Base-by-base conservation (phyloP, 1,140 invertebrate genomes). In the Steinernema khuongi region DNA sequence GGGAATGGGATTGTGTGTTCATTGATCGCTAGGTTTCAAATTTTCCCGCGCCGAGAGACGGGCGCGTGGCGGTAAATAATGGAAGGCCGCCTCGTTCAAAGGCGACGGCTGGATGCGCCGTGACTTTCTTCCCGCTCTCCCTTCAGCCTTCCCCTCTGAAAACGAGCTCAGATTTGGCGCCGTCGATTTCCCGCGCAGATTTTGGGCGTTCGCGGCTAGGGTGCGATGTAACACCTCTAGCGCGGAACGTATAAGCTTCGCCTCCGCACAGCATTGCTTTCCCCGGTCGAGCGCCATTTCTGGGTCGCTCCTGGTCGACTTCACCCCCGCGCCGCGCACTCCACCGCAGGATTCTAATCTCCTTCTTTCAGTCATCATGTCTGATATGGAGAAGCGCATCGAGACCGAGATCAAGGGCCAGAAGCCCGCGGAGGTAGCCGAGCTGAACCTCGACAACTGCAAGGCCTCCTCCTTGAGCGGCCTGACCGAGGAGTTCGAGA, bases 331-430 rank as follows among this genome's bases (percentile, higher is more conserved):
- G n/a, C n/a, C n/a, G n/a, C n/a, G n/a, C n/a, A n/a, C n/a, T n/a
- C n/a, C n/a, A n/a, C n/a, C n/a, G n/a, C n/a, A n/a, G n/a, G n/a
- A n/a, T n/a, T n/a, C n/a, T n/a, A n/a, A n/a, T n/a, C n/a, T n/a
- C n/a, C n/a, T n/a, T n/a, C n/a, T n/a, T n/a, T n/a, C n/a, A n/a
- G n/a, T n/a, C n/a, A 60, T 22, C 50, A 60, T 60, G 50, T n/a
- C 50, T 22, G 50, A 60, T 7, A 60, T 60, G 50, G 50, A 60
- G 19, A 60, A 60, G 50, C 50, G 22, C 19, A 22, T 60, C 19
- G 50, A 60, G 22, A 60, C 22, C 7, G 50, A 60, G 50, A 60
- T 60, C 50, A 60, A 60, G 50, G 50, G 50, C 50, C 50, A 60
- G 50, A 60, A 60, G 50, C 14, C 50, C 7, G 7, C 11, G 2